Evolutionary conservation across 2,888 invertebrate genomes (phyloP), one percentile per base, ranked within the genome.

Genomic region (Tenthredo scrophulariae): DNA sequence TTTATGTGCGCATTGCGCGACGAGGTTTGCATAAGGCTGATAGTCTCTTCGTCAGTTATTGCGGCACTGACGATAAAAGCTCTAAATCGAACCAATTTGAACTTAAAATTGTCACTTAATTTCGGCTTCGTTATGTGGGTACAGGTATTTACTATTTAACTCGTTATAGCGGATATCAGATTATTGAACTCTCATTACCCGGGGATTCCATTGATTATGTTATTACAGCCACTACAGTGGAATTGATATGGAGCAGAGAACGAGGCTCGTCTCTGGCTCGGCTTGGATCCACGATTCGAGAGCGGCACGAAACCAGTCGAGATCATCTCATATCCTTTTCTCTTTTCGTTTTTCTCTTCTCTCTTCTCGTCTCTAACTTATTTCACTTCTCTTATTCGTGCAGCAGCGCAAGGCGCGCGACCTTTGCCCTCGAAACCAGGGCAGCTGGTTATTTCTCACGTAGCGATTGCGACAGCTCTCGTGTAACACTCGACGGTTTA

Each of bases 361-460:
- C 26, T 37, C 70, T 37, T 37, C 70, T n/a, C 13, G 15, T 40
- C n/a, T 29, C 18, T 67, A 15, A 18, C 37, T 37, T 70, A 37
- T 70, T 33, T n/a, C 40, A 37, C 70, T 67, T 67, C 33, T 67
- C 26, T 67, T 33, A 6, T 10, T 29, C 26, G 75, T 75, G 15
- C 22, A 13, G 26, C 43, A 46, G n/a, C 15, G 15, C 26, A 29
- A 46, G 89, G 91, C 89, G 89, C 86, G 85, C 90, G 92, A 90
- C 91, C 92, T 90, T 87, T 91, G 92, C 91, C 92, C 92, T 88
- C 87, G 89, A 91, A 92, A 93, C 89, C 92, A 90, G 92, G 92
- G 90, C 91, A 91, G 90, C 89, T 91, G 87, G 85, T 90, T 90
- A 89, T 91, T 92, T 93, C 92, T 93, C 92, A 92, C 91, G 91